These are phyloP conservation scores for Sinohyriopsis cumingii DNA, from an alignment of 2,888 invertebrate species.

Conservation along the genomic window DNA sequence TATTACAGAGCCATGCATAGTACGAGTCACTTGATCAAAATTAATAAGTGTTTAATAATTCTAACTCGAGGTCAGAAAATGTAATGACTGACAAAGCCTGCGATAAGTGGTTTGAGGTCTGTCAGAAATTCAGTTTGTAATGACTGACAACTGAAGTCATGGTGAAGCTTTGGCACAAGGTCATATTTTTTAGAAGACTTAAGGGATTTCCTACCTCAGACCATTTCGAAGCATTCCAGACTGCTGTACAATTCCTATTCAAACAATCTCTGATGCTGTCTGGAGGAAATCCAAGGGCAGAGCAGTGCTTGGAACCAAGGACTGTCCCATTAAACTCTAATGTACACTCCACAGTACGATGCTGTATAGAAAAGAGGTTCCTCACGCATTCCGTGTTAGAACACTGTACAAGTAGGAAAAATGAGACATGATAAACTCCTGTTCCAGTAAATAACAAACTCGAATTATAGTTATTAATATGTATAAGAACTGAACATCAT, in stretches of 20 bases:
- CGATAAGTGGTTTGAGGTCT: too few relatives aligned
- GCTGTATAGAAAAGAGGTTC: slow-evolving; percentile 47
- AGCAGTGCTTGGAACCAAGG: slow-evolving; percentile 41
- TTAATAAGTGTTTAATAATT: too few relatives aligned
- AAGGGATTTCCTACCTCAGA: slow-evolving; percentile 50
- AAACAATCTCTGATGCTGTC: slow-evolving; percentile 49
- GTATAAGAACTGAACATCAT: too few relatives aligned
- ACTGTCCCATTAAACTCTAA: slow-evolving; percentile 39
- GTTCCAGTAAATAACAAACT: too few relatives aligned
- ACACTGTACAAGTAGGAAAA: slow-evolving; percentile 35
- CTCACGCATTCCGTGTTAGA: slow-evolving; percentile 41
- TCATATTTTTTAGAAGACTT: background rate
- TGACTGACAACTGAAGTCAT: too few relatives aligned
- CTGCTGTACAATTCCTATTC: slow-evolving; percentile 53
- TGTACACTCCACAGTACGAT: slow-evolving; percentile 46
- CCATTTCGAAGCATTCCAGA: slow-evolving; percentile 65
- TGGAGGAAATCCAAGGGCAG: slow-evolving; percentile 40
- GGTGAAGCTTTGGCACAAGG: background rate
- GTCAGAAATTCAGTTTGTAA: too few relatives aligned
- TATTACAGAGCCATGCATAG: too few relatives aligned
- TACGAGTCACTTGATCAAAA: too few relatives aligned
- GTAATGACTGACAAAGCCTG: too few relatives aligned
- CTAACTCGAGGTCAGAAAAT: too few relatives aligned
- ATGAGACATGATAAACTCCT: too few relatives aligned
- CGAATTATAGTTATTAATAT: too few relatives aligned